These are phyloP conservation scores for Heliconius ethilla DNA, from an alignment of 2,888 invertebrate genomes.

Conservation along the genomic window DNA sequence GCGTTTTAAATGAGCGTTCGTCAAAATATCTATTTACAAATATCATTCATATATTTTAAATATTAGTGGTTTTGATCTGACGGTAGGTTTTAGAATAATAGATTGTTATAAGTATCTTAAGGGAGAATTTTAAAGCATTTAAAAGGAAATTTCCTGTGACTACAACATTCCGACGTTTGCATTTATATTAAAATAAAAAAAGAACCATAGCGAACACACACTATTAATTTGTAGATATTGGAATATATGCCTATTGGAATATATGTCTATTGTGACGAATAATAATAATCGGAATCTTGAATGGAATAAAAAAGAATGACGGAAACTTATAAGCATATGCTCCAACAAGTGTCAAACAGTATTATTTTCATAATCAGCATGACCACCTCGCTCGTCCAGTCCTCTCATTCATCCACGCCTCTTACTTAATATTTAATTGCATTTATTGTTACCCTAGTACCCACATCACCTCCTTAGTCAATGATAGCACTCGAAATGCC, in stretches of 20 bases:
- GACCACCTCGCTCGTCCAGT: conserved; percentile 45
- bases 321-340: neutral
- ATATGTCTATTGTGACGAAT: neutral
- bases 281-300: neutral
- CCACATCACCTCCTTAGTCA: conserved; percentile 74
- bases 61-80: conserved; percentile 19
- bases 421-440: conserved; percentile 45
- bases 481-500: conserved; percentile 78
- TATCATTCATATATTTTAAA: conserved; percentile 31
- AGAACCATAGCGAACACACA: neutral
- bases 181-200: conserved; percentile 51
- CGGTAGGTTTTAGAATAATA: conserved; percentile 6
- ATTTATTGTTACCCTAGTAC: conserved; percentile 63
- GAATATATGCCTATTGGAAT: conserved; percentile 18
- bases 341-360: conserved; percentile 8
- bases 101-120: conserved; percentile 56
- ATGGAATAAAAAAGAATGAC: too few species aligned
- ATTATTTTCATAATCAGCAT: conserved; percentile 37
- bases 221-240: conserved; percentile 10
- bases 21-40: conserved; percentile 31
- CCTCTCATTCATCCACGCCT: conserved; percentile 40
- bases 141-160: conserved; percentile 7
- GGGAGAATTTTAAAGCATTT: conserved; percentile 21
- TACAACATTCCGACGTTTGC: conserved; percentile 57
- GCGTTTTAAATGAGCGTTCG: conserved; percentile 19